phyloP scores from a whole-genome alignment of 2,888 invertebrate species.

The Frankliniella fusca region DNA sequence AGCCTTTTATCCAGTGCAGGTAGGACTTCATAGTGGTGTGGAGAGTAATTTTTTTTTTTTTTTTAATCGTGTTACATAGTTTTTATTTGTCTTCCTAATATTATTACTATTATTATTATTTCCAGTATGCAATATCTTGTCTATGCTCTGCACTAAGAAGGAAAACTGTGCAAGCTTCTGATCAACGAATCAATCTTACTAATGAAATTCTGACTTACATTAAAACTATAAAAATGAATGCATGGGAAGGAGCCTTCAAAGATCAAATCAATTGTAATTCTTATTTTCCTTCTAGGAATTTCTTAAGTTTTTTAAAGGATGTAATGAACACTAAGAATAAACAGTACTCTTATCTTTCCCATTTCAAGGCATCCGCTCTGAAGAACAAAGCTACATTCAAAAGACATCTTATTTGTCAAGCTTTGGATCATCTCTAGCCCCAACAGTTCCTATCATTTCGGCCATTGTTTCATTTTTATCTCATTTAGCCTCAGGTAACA shows the following conservation, averaged over 20 bases:
- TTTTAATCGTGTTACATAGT: no score
- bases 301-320: not conserved
- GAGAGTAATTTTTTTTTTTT: no score
- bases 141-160: constrained; percentile 46
- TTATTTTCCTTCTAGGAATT: not conserved
- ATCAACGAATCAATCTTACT: constrained; percentile 52
- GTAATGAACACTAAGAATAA: not conserved
- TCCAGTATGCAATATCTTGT: constrained; percentile 49
- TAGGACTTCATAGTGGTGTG: constrained; percentile 41
- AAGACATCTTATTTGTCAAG: constrained; percentile 57
- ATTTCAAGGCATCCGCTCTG: constrained; percentile 50
- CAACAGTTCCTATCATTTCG: constrained; percentile 58
- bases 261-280: constrained; percentile 38
- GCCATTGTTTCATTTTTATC: constrained; percentile 57
- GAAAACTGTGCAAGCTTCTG: constrained; percentile 44
- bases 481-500: constrained; percentile 53
- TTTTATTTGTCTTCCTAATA: no score
- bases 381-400: constrained; percentile 52
- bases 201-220: constrained; percentile 57
- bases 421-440: constrained; percentile 55
- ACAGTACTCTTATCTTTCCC: constrained; percentile 32
- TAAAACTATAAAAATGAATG: constrained; percentile 61
- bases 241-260: constrained; percentile 57
- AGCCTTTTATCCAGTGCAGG: constrained; percentile 54
- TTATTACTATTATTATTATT: constrained; percentile 32